Conservation (phyloP, 2,797 vertebrate genomes). For the Ispidina lecontei region DNA sequence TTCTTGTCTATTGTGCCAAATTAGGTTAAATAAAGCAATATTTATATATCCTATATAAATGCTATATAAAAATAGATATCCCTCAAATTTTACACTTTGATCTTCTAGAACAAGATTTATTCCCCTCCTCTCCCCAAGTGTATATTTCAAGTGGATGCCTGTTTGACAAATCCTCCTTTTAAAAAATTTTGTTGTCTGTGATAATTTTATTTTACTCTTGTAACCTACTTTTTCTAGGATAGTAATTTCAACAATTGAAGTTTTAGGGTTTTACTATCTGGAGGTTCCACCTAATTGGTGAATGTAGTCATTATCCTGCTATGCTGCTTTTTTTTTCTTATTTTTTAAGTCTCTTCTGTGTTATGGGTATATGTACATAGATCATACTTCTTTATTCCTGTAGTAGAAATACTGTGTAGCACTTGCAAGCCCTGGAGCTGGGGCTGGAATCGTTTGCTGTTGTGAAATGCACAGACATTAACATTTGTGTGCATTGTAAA, state of each 20-base stretch:
- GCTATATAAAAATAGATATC: too few species aligned
- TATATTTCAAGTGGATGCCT: not conserved
- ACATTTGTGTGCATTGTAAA: accelerated
- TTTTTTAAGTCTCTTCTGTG: not conserved
- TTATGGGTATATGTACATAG: not conserved
- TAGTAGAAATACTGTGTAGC: not conserved
- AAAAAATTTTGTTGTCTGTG: not conserved
- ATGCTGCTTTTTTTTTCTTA: not conserved
- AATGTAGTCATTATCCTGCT: not conserved
- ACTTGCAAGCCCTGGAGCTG: not conserved
- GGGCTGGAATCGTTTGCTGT: not conserved
- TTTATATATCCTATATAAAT: too few species aligned
- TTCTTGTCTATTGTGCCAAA: not conserved
- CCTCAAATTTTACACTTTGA: not conserved
- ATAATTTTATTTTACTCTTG: not conserved
- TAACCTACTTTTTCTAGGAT: not conserved
- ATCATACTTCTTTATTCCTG: not conserved
- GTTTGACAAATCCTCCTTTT: not conserved
- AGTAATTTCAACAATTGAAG: not conserved
- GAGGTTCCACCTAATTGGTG: not conserved
- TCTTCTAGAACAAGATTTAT: not conserved
- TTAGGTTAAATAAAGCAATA: not conserved
- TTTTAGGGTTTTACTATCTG: not conserved
- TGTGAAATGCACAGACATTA: not conserved
- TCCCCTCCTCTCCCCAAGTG: not conserved